Percentiles rank a stretch among this genome's conserved stretches.
phyloP scores from a whole-genome alignment of 1,140 invertebrate genomes.

The Drosophila willistoni region DNA sequence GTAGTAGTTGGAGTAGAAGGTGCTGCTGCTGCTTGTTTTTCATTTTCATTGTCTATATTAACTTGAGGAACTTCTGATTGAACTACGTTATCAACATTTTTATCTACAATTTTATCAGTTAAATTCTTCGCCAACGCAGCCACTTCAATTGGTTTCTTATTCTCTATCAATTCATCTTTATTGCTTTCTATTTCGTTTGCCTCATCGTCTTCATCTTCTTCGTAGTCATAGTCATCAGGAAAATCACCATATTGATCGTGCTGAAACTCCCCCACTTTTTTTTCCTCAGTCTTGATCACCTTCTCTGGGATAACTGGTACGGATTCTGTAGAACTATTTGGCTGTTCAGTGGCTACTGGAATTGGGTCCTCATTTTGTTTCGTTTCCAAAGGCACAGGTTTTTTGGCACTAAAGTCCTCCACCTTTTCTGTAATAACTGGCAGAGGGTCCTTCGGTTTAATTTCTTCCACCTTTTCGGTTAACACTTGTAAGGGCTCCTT shows the following conservation, averaged over 20 bases:
- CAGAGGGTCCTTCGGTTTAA: neutral
- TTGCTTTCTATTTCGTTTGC: slow-evolving; percentile 26
- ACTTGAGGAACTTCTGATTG: neutral
- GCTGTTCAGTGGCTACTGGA: neutral
- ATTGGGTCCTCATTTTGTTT: neutral
- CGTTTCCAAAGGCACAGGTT: neutral
- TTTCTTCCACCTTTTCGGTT: neutral
- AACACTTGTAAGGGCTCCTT: neutral
- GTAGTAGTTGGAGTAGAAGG: neutral
- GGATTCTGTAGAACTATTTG: neutral
- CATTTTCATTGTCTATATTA: neutral
- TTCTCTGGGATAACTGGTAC: neutral
- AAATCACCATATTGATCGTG: slow-evolving; percentile 23
- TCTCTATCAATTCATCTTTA: slow-evolving; percentile 37
- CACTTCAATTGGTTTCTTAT: slow-evolving; percentile 33
- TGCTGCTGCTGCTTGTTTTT: neutral
- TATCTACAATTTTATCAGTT: slow-evolving; percentile 15
- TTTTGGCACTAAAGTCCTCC: neutral
- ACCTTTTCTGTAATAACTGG: neutral
- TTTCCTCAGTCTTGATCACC: neutral
- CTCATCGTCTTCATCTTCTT: slow-evolving; percentile 34
- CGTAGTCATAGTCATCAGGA: slow-evolving; percentile 52
- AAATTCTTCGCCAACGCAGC: slow-evolving; percentile 3
- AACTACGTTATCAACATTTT: neutral
- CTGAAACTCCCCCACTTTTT: neutral